phyloP scores from a whole-genome alignment of 35 echinoderm and acorn worm genomes.

The Apostichopus californicus region DNA sequence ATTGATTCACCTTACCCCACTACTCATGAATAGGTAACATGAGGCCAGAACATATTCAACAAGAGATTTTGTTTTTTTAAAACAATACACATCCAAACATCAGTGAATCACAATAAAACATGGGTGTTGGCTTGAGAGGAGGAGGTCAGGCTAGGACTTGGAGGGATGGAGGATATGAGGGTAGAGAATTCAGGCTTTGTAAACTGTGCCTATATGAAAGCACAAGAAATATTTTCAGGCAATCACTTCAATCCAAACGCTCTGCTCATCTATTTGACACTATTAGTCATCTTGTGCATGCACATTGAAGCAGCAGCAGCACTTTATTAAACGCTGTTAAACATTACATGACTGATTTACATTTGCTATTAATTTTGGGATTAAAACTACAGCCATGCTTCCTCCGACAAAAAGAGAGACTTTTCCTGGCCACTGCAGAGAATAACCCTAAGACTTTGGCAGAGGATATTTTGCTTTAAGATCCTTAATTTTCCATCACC shows the following conservation, averaged over 20 bases:
- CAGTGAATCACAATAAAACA: too few species aligned
- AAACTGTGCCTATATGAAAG: background rate
- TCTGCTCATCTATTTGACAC: background rate
- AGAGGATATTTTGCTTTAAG: background rate
- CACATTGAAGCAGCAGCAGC: background rate
- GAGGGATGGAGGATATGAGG: background rate
- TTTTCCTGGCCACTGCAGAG: background rate
- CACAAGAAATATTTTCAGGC: background rate
- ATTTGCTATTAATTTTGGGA: background rate
- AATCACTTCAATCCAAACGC: background rate
- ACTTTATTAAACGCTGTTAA: background rate
- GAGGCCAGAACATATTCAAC: too few species aligned
- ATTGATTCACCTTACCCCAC: too few species aligned
- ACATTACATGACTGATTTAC: background rate
- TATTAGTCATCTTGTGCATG: background rate
- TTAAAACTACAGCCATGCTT: background rate
- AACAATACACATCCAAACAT: too few species aligned
- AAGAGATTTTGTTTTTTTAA: too few species aligned
- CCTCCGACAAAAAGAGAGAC: background rate
- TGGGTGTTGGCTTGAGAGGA: too few species aligned
- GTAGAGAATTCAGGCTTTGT: too few species aligned
- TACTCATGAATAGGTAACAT: too few species aligned
- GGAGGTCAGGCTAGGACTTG: background rate
- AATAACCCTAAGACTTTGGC: background rate
- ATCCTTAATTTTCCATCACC: background rate